Base-by-base conservation (phyloP, 2,797 vertebrate genomes). In the Chaetophractus vellerosus region DNA sequence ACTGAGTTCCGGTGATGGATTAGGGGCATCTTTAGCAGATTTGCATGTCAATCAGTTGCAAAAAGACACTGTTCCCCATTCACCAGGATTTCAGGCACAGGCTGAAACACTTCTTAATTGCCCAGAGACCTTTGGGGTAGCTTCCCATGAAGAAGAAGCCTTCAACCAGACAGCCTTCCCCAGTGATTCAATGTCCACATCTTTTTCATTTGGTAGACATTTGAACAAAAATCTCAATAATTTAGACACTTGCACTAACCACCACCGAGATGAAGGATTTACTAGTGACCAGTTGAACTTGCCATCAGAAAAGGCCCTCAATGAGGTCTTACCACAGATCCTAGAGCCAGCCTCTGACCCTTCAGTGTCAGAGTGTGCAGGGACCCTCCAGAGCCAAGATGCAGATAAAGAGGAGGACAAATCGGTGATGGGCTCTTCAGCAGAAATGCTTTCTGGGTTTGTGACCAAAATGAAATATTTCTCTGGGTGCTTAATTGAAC, bases 401-500 rank as follows among this genome's bases (percentile, higher is more conserved):
- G 98, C 98, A 89, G 97, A 97, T 91, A 68, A 97, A 50, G 98
- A 98, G 68, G 91, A 96, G 94, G 99, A 99, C 23, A 99, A 98
- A 97, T 98, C 98, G 0, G 92, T 98, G 12, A 95, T 98, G 76
- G 98, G 98, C 90, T 98, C 99, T 88, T 98, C 99, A 87, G 98
- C 98, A 96, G 99, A 99, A 97, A 98, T 98, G 93, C 98, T 99
- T 97, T 99, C 99, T 96, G 99, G 98, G 41, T 99, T 99, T 93
- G 98, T 99, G 98, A 99, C 99, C 75, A 99, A 98, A 98, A 98
- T 99, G 98, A 99, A 98, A 92, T 96, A 96, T 90, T 99, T 99
- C 97, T 99, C 99, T 94, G 97, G 94, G 38, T 89, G 72, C 26
- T 97, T 98, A 92, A 98, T 87, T 97, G 97, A 98, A 84, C 98